Percentiles rank a stretch among this genome's conserved stretches.
Conservation (phyloP, 2,113 vertebrate species). For the Meriones unguiculatus region DNA sequence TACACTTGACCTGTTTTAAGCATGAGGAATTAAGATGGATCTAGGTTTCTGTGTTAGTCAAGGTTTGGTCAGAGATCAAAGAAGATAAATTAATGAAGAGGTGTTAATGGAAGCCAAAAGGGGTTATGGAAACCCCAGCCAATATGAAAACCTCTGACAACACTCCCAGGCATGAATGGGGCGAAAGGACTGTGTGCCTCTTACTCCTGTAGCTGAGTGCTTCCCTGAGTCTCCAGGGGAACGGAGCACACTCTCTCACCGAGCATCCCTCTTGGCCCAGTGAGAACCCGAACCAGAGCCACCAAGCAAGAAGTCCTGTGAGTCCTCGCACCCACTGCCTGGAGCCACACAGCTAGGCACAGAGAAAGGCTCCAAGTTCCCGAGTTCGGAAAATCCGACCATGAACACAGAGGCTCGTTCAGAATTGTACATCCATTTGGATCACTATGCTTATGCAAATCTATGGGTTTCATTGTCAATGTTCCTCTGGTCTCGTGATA, state of each 20-base stretch:
- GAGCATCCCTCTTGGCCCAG: neutral
- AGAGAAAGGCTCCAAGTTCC: neutral
- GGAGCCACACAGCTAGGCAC: neutral
- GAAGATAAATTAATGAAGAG: neutral
- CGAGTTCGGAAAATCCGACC: neutral
- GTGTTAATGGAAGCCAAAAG: neutral
- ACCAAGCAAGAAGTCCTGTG: neutral
- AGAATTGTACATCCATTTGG: neutral
- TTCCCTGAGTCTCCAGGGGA: neutral
- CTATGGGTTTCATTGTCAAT: neutral
- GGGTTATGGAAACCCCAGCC: neutral
- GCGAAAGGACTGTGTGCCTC: no score
- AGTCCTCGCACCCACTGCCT: neutral
- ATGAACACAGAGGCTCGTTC: neutral
- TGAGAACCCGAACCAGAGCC: neutral
- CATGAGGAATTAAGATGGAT: constrained; percentile 35
- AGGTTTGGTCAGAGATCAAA: constrained; percentile 29
- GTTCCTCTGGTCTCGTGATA: neutral
- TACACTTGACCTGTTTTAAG: constrained; percentile 37
- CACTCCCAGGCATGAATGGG: neutral
- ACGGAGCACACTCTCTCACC: neutral
- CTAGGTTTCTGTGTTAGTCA: constrained; percentile 32
- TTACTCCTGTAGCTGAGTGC: neutral
- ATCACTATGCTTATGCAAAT: neutral
- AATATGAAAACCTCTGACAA: neutral